phyloP scores from a whole-genome alignment of 2,888 invertebrate genomes.

The Dysmachus trigonus region DNA sequence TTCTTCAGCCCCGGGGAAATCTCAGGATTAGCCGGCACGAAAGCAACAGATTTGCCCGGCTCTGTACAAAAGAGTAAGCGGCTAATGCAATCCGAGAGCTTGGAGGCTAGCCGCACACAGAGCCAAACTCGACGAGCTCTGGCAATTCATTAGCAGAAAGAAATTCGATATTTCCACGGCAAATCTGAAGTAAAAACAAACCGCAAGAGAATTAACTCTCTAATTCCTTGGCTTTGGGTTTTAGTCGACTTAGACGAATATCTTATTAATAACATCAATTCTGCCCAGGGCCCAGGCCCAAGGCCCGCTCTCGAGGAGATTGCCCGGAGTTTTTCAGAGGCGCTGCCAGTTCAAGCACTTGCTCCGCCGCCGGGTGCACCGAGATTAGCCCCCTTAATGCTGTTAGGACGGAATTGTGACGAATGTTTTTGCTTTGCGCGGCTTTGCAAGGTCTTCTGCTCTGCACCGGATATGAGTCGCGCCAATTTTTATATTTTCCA shows the following conservation, averaged over 20 bases:
- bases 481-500: neutral
- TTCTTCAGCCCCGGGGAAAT: constrained; percentile 34
- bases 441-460: neutral
- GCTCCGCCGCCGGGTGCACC: neutral
- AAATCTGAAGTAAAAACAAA: constrained; percentile 33
- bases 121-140: neutral
- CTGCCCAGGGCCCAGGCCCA: neutral
- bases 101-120: neutral
- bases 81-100: constrained; percentile 35
- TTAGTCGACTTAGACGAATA: constrained; percentile 11
- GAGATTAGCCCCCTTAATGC: neutral
- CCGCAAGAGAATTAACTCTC: constrained; percentile 39
- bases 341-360: neutral
- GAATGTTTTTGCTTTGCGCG: neutral
- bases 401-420: neutral
- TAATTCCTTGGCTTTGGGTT: constrained; percentile 36
- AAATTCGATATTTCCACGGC: constrained; percentile 40
- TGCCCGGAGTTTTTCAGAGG: neutral
- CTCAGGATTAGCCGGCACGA: constrained; percentile 64
- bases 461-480: neutral
- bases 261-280: constrained; percentile 36
- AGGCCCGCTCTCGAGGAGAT: neutral
- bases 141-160: constrained; percentile 37
- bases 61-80: constrained; percentile 23
- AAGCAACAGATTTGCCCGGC: constrained; percentile 61